Evolutionary conservation across 2,113 vertebrate genomes (phyloP), one percentile per base, ranked within the genome.

Genomic region (Amphiprion ocellaris): DNA sequence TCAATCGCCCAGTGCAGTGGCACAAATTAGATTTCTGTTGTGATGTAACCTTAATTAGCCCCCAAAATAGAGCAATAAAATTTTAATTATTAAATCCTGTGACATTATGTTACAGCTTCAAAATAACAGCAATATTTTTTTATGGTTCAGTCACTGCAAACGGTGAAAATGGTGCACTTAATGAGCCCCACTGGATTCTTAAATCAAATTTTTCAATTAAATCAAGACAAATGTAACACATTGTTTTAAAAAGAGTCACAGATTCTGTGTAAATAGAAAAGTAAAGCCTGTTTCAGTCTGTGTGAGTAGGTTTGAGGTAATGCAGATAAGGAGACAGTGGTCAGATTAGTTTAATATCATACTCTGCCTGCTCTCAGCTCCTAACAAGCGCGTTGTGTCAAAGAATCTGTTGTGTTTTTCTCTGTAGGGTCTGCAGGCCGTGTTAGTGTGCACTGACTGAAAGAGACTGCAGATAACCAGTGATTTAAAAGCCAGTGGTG

Each of bases 401-500:
- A 63, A 41, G 28, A 68, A 30, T 64, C 44, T 7, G 28, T 26
- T 58, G 24, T 21, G 44, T 56, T 55, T 46, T 28, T 50, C 39
- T 49, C 46, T 26, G 16, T 1, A 28, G 39, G 19, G 77, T 74
- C 68, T 83, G 28, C 21, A 41, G 46, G 54, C 44, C 6, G 9
- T 23, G 39, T 21, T 50, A 26, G 50, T 49, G 26, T 0, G 37
- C 54, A 0, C 52, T 33, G 49, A 53, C 81, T 65, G 60, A 78
- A 23, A 1, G 11, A 73, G n/a, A 47, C 28, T n/a, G 39, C 41
- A 28, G 39, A 66, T 77, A 69, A 66, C 39, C 64, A 30, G 21
- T 50, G 53, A 54, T 80, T 72, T 75, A 63, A 81, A 67, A 77
- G 73, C 69, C 12, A 52, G 44, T 56, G 41, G 56, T 70, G 68